Evolutionary conservation across 2,113 vertebrate species (phyloP), one percentile per base, ranked within the genome.

Genomic region (Deroptyus accipitrinus): DNA sequence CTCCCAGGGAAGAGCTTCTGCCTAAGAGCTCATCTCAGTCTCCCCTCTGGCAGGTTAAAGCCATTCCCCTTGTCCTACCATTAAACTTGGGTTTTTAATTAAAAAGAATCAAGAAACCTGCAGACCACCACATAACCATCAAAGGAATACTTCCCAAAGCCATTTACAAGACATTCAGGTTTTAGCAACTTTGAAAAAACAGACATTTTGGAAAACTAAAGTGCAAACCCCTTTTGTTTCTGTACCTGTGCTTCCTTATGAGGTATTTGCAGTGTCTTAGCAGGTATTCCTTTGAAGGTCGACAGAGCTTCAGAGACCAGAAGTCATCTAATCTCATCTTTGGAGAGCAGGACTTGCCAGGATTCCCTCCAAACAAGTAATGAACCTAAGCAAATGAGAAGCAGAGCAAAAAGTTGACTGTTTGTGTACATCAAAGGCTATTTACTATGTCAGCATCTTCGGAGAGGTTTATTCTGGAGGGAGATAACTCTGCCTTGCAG

Each of bases 261-360:
- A 99, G 99, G 97, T 99, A 99, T 98, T 98, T 99, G 98, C 99
- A 99, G 95, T 99, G 99, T 86, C 99, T 98, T 75, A 99, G 98
- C 95, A 99, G 98, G 91, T 99, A 99, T 94, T 99, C 99, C 97
- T 99, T 99, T 33, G 99, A 99, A 95, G 99, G 99, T 44, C 99
- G 98, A 96, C 99, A 99, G 80, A 99, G 98, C 97, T 99, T 99
- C 95, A 99, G 97, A 64, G 99, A 99, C 99, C 99, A 99, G 98
- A 99, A 99, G 96, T 99, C 99, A 39, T 99, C 99, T 96, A 99
- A 98, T 69, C 99, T 98, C 99, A 99, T 99, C 96, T 99, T 99
- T 33, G 99, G 99, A 95, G 99, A 99, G 87, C 99, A 99, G 35
- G 99, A 99, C 96, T 99, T 99, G 59, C 99, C 99, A 30, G 99